Conservation (phyloP, 2,797 vertebrate species). For the Chaetophractus vellerosus region DNA sequence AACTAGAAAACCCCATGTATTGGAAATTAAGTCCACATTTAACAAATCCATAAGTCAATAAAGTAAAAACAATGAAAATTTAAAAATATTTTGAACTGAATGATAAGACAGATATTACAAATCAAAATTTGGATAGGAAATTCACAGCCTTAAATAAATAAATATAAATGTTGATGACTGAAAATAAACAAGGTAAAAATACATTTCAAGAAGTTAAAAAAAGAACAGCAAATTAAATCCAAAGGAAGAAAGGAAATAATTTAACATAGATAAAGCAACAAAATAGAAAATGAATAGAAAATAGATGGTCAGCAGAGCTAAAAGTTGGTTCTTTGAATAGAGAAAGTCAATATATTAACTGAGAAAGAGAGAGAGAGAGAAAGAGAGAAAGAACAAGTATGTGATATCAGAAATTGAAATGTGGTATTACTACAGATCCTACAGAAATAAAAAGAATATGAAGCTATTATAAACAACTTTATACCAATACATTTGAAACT, state of each 20-base stretch:
- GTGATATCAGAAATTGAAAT: conserved; percentile 9
- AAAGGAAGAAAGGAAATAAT: neutral
- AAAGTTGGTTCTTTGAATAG: neutral
- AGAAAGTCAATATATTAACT: neutral
- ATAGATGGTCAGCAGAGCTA: neutral
- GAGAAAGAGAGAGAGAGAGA: neutral
- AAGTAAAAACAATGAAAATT: neutral
- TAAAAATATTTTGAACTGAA: neutral
- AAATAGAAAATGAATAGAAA: neutral
- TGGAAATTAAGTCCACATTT: no score
- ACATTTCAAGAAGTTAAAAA: neutral
- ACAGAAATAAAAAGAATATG: neutral
- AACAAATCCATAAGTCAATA: neutral
- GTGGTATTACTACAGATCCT: neutral
- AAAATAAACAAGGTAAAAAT: neutral
- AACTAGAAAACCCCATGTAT: no score
- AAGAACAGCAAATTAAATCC: neutral
- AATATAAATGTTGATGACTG: neutral
- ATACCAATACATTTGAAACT: conserved; percentile 1
- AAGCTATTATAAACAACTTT: neutral
- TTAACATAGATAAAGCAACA: neutral
- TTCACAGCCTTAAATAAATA: neutral
- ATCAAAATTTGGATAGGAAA: neutral
- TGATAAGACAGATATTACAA: neutral
- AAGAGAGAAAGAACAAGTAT: neutral